Evolutionary conservation across 2,113 vertebrate genomes (phyloP), one percentile per base, ranked within the genome.

Genomic region (Lucifuga dentata): DNA sequence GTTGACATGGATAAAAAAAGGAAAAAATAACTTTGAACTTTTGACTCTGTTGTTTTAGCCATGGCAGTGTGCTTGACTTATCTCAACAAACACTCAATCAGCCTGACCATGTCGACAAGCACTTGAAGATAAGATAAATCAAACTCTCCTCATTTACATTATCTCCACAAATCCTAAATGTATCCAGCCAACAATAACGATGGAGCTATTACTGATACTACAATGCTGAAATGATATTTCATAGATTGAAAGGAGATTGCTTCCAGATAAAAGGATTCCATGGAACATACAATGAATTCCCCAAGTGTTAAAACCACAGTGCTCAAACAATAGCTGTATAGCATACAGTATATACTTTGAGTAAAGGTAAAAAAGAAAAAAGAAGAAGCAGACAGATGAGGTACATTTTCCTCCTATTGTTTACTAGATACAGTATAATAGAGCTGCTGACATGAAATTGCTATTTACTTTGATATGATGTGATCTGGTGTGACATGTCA

Each of bases 401-500:
- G 26, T 29, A 7, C 7, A 7, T 29, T 29, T 29, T 29, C 26
- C 26, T 29, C 11, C 50, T 41, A 16, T 45, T 72, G 49, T 73
- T 53, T 48, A 19, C 15, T 8, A 5, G 17, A 49, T n/a, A n/a
- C n/a, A n/a, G n/a, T 44, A 35, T 21, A 69, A 44, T 9, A 48
- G 41, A 52, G 60, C 33, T 35, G 50, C 51, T 65, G 50, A 50
- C 46, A 68, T 43, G 49, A 66, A 80, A 33, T 68, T 46, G n/a
- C 60, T 78, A 53, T 78, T 78, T 76, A 56, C 3, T 16, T 24
- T 69, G 51, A 68, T 64, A 26, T 78, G 76, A 86, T 56, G 58
- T 81, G 71, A 83, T 78, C 9, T 29, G 39, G 9, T 53, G 44
- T 63, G 79, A 83, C 77, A 50, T 56, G 56, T 65, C 76, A n/a